Evolutionary conservation across 2,888 invertebrate genomes (phyloP), one percentile per base, ranked within the genome.

Genomic region (Anticlea derivata): DNA sequence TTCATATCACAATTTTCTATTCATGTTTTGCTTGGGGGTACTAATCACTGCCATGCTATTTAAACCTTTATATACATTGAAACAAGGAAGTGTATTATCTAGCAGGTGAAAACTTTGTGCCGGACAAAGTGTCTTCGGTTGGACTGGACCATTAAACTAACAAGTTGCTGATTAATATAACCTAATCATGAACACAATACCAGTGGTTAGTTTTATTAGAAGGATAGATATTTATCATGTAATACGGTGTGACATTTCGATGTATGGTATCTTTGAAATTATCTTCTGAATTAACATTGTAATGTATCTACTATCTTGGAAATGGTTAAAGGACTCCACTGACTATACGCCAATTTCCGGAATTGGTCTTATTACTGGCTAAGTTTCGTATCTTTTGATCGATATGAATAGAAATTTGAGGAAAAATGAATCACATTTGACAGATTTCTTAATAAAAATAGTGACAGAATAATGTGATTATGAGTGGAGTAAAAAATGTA

Each of bases 1-100:
- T 51, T 56, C 46, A 50, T 46, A 27, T 23, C 10, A 33, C 39
- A 48, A 48, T 48, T 40, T 40, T 29, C 27, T 40, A 48, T 48
- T 48, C 34, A 34, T 27, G 17, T 33, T 24, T 48, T 29, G 48
- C 48, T 48, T 23, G 22, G 13, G 40, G 40, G 13, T 29, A 12
- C 20, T 23, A 20, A 10, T 6, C n/a, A 6, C 1, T 1, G 4
- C 1, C 34, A 23, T 22, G 6, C 26, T 12, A 35, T 35, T 40
- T 10, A 29, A 1, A 23, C 1, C 40, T n/a, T 29, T 40, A 27
- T 29, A 12, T 0, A 0, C 1, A 10, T 2, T 1, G 1, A 12
- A n/a, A 7, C 5, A 46, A 12, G 12, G 12, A 7, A 1, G n/a
- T 5, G 29, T 29, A 8, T 23, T 1, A 1, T 29, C 0, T 23